Evolutionary conservation across 2,888 invertebrate genomes (phyloP).

Genomic region (Stenichneumon culpator): DNA sequence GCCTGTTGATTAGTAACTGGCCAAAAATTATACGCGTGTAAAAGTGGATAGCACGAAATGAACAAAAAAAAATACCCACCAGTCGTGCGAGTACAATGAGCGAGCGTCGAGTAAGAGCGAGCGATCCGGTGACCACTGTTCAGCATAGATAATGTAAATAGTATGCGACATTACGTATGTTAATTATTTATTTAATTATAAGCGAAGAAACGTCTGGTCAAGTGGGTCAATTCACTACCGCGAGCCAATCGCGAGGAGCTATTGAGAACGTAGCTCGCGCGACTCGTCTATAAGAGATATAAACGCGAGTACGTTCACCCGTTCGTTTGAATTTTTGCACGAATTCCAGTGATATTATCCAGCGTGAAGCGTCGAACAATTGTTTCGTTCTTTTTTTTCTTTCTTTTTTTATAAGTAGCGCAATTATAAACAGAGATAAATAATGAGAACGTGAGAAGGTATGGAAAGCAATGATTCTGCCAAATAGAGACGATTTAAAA

Average conservation of each 20-base stretch:
- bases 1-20: slow-evolving; percentile 56
- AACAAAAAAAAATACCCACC: background rate
- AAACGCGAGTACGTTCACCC: slow-evolving; percentile 12
- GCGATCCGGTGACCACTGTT: slow-evolving; percentile 59
- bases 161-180: slow-evolving; percentile 60
- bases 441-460: slow-evolving; percentile 42
- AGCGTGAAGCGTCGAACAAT: slow-evolving; percentile 32
- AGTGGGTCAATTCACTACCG: slow-evolving; percentile 31
- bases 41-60: slow-evolving; percentile 20
- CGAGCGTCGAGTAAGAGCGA: slow-evolving; percentile 23
- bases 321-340: slow-evolving; percentile 37
- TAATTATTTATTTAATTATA: slow-evolving; percentile 53
- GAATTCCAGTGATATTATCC: slow-evolving; percentile 18
- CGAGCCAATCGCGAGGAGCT: slow-evolving; percentile 16
- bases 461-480: slow-evolving; percentile 70
- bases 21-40: slow-evolving; percentile 35
- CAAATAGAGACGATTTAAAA: slow-evolving; percentile 69
- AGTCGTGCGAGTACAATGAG: slow-evolving; percentile 22
- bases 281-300: slow-evolving; percentile 18
- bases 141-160: slow-evolving; percentile 69
- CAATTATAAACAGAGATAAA: slow-evolving; percentile 15
- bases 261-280: slow-evolving; percentile 3
- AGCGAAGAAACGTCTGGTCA: slow-evolving; percentile 21
- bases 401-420: slow-evolving; percentile 11
- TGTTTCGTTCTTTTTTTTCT: background rate